A percentile compares a stretch with the other conserved stretches of the same genome.
These are phyloP conservation scores for Phrynosoma blainvillii DNA, from an alignment of 2,113 vertebrate genomes.

Conservation along the genomic window DNA sequence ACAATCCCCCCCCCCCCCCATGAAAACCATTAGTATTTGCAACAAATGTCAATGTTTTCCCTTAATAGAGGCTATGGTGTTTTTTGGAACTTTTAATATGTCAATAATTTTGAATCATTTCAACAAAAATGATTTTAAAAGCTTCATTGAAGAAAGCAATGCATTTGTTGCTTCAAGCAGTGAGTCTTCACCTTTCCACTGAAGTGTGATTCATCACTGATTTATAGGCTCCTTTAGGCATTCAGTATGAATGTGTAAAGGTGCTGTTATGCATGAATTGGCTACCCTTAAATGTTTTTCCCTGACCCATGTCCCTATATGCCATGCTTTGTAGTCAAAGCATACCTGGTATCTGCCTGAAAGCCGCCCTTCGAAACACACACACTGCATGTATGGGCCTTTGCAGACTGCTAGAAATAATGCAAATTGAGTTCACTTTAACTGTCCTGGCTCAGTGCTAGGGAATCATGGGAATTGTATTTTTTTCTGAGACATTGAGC, in stretches of 20 bases:
- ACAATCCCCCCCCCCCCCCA: neutral
- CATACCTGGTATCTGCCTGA: too few relatives aligned
- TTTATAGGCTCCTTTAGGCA: neutral
- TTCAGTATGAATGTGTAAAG: neutral
- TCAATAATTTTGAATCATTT: neutral
- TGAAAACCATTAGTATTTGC: neutral
- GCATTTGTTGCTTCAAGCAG: too few relatives aligned
- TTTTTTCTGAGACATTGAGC: too few relatives aligned
- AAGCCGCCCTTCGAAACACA: too few relatives aligned
- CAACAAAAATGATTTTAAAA: neutral
- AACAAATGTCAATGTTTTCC: neutral
- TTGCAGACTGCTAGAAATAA: too few relatives aligned
- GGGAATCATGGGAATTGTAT: too few relatives aligned
- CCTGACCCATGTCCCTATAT: neutral
- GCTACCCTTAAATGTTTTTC: neutral
- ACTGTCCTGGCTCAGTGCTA: too few relatives aligned
- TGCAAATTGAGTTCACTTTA: too few relatives aligned
- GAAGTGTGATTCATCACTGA: neutral
- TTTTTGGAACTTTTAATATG: neutral
- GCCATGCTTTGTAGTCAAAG: neutral
- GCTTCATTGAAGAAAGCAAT: neutral
- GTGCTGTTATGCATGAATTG: neutral
- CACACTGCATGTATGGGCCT: too few relatives aligned
- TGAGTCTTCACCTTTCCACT: neutral
- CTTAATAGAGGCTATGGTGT: neutral